Evolutionary conservation across 2,888 invertebrate species (phyloP), one percentile per base, ranked within the genome.

Genomic region (Clanis bilineata): DNA sequence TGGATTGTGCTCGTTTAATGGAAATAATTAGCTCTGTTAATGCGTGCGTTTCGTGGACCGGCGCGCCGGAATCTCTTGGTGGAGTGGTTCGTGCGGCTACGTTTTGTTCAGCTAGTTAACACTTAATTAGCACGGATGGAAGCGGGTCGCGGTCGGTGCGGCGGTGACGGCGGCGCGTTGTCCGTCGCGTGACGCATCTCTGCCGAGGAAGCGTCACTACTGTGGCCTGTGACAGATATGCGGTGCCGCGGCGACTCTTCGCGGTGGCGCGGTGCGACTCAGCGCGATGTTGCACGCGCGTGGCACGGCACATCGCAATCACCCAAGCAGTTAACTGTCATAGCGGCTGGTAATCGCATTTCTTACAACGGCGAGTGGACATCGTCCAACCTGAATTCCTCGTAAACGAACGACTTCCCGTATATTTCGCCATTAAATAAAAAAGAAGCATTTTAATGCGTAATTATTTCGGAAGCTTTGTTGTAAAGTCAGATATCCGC

Each of bases 11-110:
- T 79, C 75, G 76, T 84, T 88, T 87, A 84, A 87, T 90, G 83
- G 85, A 85, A 90, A 92, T 90, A 90, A 91, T 90, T 91, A 90
- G 85, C 81, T 81, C 71, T 80, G 80, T 82, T 79, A 82, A 83
- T 84, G 79, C 76, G 69, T 70, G 71, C 73, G 69, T 60, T 59
- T 65, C 63, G 65, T 64, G 51, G 32, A 51, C 18, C 66, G 72
- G 70, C 73, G 64, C 69, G 64, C 69, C 68, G 73, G 69, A 76
- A 80, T 80, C 75, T 82, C 80, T 83, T 73, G 74, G 76, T 79
- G 77, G 75, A 75, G 58, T 62, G 64, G 64, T 18, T 57, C 44
- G 60, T 57, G 54, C 64, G 71, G 75, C 77, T 69, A 73, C 69
- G 75, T 79, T 79, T 80, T 79, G 76, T 79, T 77, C 71, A 70